Percentiles rank a stretch among this genome's conserved stretches.
Conservation (phyloP, 2,113 vertebrate genomes). For the Triplophysa tibetana region DNA sequence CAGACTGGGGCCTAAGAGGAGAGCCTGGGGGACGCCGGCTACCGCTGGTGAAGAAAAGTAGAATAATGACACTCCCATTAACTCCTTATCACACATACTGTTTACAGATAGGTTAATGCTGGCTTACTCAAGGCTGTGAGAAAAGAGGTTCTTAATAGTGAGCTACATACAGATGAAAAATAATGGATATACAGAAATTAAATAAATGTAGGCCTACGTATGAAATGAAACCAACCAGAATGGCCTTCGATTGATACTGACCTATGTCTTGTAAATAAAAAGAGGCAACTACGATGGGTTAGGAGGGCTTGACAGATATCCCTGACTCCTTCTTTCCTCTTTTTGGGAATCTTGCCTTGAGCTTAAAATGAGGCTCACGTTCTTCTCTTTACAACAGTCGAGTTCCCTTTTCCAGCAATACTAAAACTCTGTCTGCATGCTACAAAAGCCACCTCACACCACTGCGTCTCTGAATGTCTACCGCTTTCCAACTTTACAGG, state of each 20-base stretch:
- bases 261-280: background rate
- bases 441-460: conserved; percentile 21
- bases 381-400: background rate
- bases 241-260: background rate
- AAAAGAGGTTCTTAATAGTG: background rate
- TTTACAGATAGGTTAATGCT: conserved; percentile 25
- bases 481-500: conserved; percentile 16
- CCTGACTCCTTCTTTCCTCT: background rate
- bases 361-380: conserved; percentile 42
- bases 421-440: background rate
- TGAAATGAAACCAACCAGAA: background rate
- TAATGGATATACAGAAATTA: background rate
- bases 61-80: conserved; percentile 17
- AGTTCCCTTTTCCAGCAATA: background rate
- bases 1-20: background rate
- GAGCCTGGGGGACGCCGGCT: conserved; percentile 6
- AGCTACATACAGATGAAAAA: background rate
- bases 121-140: background rate
- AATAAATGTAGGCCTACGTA: background rate
- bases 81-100: conserved; percentile 29
- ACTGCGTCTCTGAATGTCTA: conserved; percentile 36
- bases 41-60: conserved; percentile 22
- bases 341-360: background rate
- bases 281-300: background rate
- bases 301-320: background rate